These are phyloP conservation scores for Tenthredo scrophulariae DNA, from an alignment of 2,888 invertebrate genomes.

Conservation along the genomic window DNA sequence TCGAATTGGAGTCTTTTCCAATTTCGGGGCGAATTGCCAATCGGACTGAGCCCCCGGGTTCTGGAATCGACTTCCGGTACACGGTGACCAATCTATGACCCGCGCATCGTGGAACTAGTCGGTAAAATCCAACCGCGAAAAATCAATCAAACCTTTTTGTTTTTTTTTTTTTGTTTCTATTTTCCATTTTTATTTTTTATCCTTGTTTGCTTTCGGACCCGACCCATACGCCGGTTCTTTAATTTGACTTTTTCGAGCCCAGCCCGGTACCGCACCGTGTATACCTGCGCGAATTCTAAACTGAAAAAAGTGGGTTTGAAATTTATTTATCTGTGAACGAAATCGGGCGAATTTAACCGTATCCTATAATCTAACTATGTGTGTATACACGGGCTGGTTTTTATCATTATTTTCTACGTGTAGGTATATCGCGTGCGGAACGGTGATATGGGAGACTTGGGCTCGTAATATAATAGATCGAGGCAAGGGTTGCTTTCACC, in stretches of 20 bases:
- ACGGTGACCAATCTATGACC: slow-evolving; percentile 31
- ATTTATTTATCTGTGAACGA: too few relatives aligned
- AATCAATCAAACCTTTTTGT: slow-evolving; percentile 72
- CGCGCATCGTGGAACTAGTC: slow-evolving; percentile 63
- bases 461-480: slow-evolving; percentile 70
- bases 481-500: slow-evolving; percentile 64
- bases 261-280: too few relatives aligned
- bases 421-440: slow-evolving; percentile 71
- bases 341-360: too few relatives aligned
- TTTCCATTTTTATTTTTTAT: not conserved
- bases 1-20: slow-evolving; percentile 70
- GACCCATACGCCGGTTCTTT: not conserved
- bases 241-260: not conserved
- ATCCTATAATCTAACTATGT: not conserved
- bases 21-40: slow-evolving; percentile 59
- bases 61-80: slow-evolving; percentile 44
- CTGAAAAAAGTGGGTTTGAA: too few relatives aligned
- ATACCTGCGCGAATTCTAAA: too few relatives aligned
- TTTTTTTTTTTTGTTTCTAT: slow-evolving; percentile 59
- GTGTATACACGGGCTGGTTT: not conserved
- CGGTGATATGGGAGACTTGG: slow-evolving; percentile 68
- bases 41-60: slow-evolving; percentile 36
- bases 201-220: not conserved
- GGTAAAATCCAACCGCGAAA: slow-evolving; percentile 72
- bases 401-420: not conserved